Evolutionary conservation across 2,113 vertebrate species (phyloP), one percentile per base, ranked within the genome.

Genomic region (Baryphthengus martii): DNA sequence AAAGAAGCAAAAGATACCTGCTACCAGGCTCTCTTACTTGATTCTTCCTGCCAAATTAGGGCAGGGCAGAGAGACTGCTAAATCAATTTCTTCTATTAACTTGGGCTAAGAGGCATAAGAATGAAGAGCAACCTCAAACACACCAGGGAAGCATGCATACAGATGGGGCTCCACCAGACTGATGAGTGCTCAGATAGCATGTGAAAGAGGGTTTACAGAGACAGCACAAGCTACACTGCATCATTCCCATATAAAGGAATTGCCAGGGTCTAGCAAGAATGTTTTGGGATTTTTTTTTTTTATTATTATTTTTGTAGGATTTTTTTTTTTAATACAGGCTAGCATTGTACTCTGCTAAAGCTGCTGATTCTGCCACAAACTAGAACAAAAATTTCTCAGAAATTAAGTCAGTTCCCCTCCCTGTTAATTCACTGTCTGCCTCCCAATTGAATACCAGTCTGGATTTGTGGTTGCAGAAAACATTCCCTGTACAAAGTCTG

Each of bases 311-410:
- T 89, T 79, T 97, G 96, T 94, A 93, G 94, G 18, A 14, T 76
- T 76, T 95, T 82, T 90, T 85, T 95, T 86, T 85, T 91, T 91
- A 25, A 85, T 82, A 98, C 95, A 98, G 96, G 97, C 97, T 98
- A 98, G 96, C 97, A 97, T 98, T 98, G 95, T 98, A 98, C 97
- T 97, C 96, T 97, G 97, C 97, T 98, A 98, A 98, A 98, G 97
- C 96, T 98, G 97, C 97, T 98, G 97, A 97, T 97, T 95, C 96
- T 97, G 95, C 50, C 96, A 97, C 98, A 98, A 98, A 98, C 97
- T 97, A 97, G 78, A 98, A 96, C 76, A 98, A 97, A 97, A 98
- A 98, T 97, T 97, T 96, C 73, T 82, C 96, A 98, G 97, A 98
- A 98, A 93, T 97, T 97, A 98, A 97, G 98, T 97, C 20, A 25